Evolutionary conservation across 2,888 invertebrate genomes (phyloP).

Genomic region (Strigamia transsilvanica): DNA sequence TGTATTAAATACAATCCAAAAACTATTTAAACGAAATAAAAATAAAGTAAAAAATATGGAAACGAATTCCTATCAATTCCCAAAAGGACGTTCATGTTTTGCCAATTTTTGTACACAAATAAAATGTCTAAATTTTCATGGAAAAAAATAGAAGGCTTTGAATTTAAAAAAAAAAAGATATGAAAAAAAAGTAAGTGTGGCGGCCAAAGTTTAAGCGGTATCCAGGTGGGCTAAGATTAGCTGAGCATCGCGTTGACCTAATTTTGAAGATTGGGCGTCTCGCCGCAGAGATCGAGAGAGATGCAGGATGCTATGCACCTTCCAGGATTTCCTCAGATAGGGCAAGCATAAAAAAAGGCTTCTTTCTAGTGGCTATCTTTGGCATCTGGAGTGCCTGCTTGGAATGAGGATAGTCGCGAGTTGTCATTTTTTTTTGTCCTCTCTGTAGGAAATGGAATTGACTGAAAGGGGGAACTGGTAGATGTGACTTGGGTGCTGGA

Average conservation of each 20-base stretch:
- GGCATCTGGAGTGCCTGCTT: slow-evolving; percentile 17
- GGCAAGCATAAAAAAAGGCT: background rate
- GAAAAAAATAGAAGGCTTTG: slow-evolving; percentile 15
- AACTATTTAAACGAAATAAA: background rate
- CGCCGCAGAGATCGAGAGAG: background rate
- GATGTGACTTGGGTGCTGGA: background rate
- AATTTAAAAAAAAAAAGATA: background rate
- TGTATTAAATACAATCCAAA: background rate
- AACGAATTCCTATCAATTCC: background rate
- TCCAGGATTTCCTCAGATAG: background rate
- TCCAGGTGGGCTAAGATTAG: slow-evolving; percentile 49
- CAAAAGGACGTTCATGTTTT: background rate
- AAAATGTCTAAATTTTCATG: slow-evolving; percentile 43
- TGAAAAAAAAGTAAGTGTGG: background rate
- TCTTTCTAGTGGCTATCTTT: slow-evolving; percentile 25
- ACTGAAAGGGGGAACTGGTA: slow-evolving; percentile 1
- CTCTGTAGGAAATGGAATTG: slow-evolving; percentile 37
- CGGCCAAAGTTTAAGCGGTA: slow-evolving; percentile 17
- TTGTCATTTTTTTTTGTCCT: slow-evolving; percentile 1
- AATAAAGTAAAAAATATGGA: background rate
- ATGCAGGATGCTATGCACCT: background rate
- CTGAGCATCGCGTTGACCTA: slow-evolving; percentile 27
- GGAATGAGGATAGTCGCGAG: slow-evolving; percentile 34
- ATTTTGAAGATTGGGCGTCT: background rate
- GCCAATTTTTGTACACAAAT: slow-evolving; percentile 49